Evolutionary conservation across 2,113 vertebrate species (phyloP).

Genomic region (Prunella fulvescens): DNA sequence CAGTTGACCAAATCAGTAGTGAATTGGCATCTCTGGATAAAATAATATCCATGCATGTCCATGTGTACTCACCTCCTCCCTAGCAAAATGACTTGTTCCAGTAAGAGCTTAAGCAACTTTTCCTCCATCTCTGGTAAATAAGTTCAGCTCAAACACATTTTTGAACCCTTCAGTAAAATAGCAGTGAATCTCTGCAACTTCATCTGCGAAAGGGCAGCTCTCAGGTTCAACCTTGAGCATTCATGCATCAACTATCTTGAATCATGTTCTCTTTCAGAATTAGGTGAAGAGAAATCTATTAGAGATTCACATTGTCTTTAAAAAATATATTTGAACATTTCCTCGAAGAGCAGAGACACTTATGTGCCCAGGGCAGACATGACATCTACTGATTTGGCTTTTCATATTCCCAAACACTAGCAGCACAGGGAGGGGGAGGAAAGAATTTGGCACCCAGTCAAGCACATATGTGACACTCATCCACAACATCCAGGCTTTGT

Average conservation of each 20-base stretch:
- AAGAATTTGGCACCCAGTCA: neutral
- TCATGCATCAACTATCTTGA: neutral
- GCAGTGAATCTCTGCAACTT: neutral
- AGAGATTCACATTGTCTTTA: neutral
- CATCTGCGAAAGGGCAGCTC: neutral
- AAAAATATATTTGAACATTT: neutral
- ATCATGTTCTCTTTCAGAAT: neutral
- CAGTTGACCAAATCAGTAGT: neutral
- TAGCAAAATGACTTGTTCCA: neutral
- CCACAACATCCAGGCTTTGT: slow-evolving; percentile 32
- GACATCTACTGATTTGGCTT: neutral
- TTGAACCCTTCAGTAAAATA: neutral
- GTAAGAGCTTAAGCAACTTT: neutral
- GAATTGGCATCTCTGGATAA: neutral
- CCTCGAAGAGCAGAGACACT: neutral
- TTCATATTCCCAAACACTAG: neutral
- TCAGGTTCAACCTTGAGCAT: neutral
- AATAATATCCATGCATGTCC: neutral
- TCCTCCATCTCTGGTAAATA: neutral
- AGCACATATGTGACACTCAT: neutral
- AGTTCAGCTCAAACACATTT: neutral
- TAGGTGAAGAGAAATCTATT: neutral
- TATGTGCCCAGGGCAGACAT: neutral
- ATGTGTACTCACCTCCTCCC: neutral
- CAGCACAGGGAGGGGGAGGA: neutral